Evolutionary conservation across 2,888 invertebrate species (phyloP), one percentile per base, ranked within the genome.

Genomic region (Ophion costatus): DNA sequence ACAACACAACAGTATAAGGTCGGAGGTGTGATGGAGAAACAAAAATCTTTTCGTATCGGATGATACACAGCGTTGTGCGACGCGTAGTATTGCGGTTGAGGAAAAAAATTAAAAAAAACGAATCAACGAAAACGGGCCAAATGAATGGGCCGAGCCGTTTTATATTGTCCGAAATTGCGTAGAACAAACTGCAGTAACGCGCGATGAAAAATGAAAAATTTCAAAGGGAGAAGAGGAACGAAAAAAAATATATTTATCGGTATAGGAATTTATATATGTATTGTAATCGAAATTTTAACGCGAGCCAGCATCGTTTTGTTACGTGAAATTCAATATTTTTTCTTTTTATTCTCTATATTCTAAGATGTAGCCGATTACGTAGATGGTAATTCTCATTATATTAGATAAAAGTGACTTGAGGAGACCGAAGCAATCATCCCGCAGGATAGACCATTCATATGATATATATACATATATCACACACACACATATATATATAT

Each of bases 381-480:
- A 80, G 81, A 78, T 64, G 66, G 42, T 85, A 85, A 83, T 80
- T 83, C 56, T 80, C 71, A 76, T 80, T 80, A 79, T 85, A 82
- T 79, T 82, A 83, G 57, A 22, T 82, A 80, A 85, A 75, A 83
- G 76, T 80, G 79, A 80, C 66, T 69, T 71, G 71, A 76, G 77
- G 59, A 70, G 61, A 80, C 83, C 80, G 76, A 73, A 78, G 75
- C 66, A 69, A 45, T 57, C 70, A 81, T 84, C 75, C 70, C 81
- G 78, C 84, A 63, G 64, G 67, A 59, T 84, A 73, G 9, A 57
- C 57, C 29, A 6, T 45, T 38, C n/a, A 22, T 20, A 66, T 4
- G 33, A 29, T 71, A 59, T 73, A 73, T 59, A 38, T 63, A 63
- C 51, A 63, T 45, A 29, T 29, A 29, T 29, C 4, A 29, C 4